phyloP scores from a whole-genome alignment of 2,888 invertebrate genomes.

The Ichneumon xanthorius region DNA sequence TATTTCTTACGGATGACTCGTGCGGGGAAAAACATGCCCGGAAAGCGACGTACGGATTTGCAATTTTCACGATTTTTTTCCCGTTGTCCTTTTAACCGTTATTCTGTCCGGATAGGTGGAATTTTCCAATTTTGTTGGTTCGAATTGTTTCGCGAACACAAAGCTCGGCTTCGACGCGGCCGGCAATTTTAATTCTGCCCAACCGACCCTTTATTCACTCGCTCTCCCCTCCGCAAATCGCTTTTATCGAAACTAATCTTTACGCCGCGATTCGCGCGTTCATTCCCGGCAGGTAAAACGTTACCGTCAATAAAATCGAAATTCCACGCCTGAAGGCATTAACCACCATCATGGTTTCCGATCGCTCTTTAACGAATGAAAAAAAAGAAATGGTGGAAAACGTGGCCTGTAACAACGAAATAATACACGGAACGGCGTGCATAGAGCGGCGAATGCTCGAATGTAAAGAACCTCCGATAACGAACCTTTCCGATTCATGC shows the following conservation, averaged over 20 bases:
- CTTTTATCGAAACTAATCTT: constrained; percentile 16
- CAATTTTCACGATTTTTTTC: neutral
- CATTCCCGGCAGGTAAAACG: neutral
- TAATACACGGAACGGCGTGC: too few relatives aligned
- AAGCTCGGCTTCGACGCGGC: neutral
- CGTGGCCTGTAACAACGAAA: too few relatives aligned
- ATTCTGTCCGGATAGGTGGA: neutral
- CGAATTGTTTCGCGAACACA: constrained; percentile 1
- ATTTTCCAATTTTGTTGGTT: constrained; percentile 13
- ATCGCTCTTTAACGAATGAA: neutral
- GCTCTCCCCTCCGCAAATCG: constrained; percentile 5
- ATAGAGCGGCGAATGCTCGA: too few relatives aligned
- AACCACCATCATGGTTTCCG: neutral
- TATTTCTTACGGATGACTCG: neutral
- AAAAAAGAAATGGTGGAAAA: neutral
- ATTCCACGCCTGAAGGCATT: constrained; percentile 15
- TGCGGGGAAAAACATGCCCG: neutral
- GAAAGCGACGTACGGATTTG: neutral
- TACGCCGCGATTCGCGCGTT: neutral
- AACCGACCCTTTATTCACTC: neutral
- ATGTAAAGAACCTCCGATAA: too few relatives aligned
- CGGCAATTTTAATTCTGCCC: constrained; percentile 1
- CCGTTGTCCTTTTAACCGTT: neutral
- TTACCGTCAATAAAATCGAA: constrained; percentile 13
- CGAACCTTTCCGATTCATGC: too few relatives aligned